These are phyloP conservation scores for Sympetrum striolatum DNA, from an alignment of 2,888 invertebrate species.

Conservation along the genomic window DNA sequence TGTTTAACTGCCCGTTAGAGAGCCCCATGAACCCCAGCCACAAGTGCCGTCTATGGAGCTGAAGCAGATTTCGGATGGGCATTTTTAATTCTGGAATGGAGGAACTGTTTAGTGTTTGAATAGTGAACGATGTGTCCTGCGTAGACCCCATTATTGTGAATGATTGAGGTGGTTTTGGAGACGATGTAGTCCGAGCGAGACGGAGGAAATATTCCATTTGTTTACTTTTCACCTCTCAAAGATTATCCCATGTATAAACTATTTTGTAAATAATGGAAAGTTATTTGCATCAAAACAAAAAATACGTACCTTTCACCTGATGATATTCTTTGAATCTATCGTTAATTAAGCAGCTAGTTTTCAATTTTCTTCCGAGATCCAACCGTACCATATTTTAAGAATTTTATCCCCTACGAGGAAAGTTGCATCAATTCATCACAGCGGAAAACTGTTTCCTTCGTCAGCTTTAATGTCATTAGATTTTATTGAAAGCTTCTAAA, in stretches of 20 bases:
- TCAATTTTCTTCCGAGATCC: not conserved
- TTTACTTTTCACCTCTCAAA: not conserved
- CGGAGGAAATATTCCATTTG: not conserved
- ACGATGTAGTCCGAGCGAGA: not conserved
- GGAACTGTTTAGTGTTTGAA: not conserved
- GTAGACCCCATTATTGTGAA: not conserved
- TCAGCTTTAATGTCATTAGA: not conserved
- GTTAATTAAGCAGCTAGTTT: not conserved
- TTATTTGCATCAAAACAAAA: not conserved
- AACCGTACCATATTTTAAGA: not conserved
- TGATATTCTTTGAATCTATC: not conserved
- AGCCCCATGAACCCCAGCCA: conserved; percentile 57
- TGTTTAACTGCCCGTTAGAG: conserved; percentile 56
- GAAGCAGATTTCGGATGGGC: conserved; percentile 9
- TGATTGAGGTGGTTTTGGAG: not conserved
- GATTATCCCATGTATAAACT: not conserved
- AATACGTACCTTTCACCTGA: not conserved
- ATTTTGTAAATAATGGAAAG: not conserved
- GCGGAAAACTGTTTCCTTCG: not conserved
- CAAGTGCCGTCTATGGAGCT: conserved; percentile 57
- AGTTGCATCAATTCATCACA: not conserved
- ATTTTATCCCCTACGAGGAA: not conserved
- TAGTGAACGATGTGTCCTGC: not conserved
- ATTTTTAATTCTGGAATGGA: not conserved
- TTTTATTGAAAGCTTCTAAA: not conserved